Base-by-base conservation (phyloP, 37 sponge, comb jelly and placozoan genomes). In the Corticium candelabrum region DNA sequence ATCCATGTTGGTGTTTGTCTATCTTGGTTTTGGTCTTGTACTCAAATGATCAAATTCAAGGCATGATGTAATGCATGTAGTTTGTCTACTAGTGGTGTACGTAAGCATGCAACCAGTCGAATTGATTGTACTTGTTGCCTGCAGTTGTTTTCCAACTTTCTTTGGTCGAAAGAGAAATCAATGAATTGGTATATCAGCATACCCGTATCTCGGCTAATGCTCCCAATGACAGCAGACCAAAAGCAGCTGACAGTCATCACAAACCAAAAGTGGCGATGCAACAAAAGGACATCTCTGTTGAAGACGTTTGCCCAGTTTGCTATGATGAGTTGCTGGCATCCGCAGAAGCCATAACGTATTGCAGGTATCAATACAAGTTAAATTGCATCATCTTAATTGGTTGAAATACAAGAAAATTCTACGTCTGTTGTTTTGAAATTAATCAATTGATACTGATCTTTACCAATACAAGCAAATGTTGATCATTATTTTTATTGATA, bases 251-350 rank as follows among this genome's bases (percentile, higher is more conserved):
- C 1, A 2, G n/a, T 11, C 40, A 76, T 21, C 67, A 75, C 15
- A 37, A 38, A 4, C 35, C 27, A 1, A 67, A 37, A 5, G 72
- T 69, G 34, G 37, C 72, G 15, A 69, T 82, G 37, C 40, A 82
- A n/a, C 85, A 84, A 76, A 56, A 83, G 37, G 85, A 81, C 1
- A 74, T 96, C 4, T 39, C 78, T 0, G 80, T 37, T 34, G 91
- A 77, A 0, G 97, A 96, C 78, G 87, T 90, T 37, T 96, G 97
- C 74, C 97, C 97, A 2, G 92, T 96, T 33, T 96, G 97, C 79
- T 93, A 96, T 41, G 93, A 96, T 34, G 88, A 91, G 21, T 78
- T 93, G 41, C 74, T 87, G 39, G 82, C 35, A 29, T 68, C 69
- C 15, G 73, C 89, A 2, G 31, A 73, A 3, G 38, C 86, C 67